Conservation (phyloP, 2,797 vertebrate species). For the Caiman crocodilus region DNA sequence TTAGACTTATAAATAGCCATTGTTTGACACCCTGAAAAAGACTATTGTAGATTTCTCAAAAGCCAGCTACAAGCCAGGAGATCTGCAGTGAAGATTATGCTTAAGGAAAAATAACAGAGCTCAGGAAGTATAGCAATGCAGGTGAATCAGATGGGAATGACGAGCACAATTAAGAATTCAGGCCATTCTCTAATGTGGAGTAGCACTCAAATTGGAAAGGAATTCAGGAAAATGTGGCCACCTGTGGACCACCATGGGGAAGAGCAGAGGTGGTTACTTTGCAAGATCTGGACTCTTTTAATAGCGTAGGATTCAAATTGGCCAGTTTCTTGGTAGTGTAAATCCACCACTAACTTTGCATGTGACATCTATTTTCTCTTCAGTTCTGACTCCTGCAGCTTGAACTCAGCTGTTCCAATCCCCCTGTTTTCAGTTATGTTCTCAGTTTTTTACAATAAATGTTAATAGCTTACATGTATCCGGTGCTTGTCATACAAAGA, state of each 20-base stretch:
- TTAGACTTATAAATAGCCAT: background rate
- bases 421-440: too few species aligned
- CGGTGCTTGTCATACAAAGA: background rate
- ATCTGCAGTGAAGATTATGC: background rate
- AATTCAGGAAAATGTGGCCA: rapidly evolving
- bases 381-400: too few species aligned
- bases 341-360: background rate
- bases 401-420: too few species aligned
- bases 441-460: too few species aligned
- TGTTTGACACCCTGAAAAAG: background rate
- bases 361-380: too few species aligned
- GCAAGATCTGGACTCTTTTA: conserved; percentile 29
- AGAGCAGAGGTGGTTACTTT: background rate
- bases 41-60: background rate
- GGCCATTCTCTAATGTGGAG: rapidly evolving
- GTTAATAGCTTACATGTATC: too few species aligned
- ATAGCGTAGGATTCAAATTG: conserved; percentile 28
- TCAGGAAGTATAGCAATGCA: background rate
- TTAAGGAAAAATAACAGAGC: too few species aligned
- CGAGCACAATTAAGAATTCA: background rate
- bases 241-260: background rate
- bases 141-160: background rate
- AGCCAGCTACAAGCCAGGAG: background rate
- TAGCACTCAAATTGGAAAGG: rapidly evolving
- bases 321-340: conserved; percentile 27